Evolutionary conservation across 2,888 invertebrate genomes (phyloP), one percentile per base, ranked within the genome.

Genomic region (Agrilus cyanescens): DNA sequence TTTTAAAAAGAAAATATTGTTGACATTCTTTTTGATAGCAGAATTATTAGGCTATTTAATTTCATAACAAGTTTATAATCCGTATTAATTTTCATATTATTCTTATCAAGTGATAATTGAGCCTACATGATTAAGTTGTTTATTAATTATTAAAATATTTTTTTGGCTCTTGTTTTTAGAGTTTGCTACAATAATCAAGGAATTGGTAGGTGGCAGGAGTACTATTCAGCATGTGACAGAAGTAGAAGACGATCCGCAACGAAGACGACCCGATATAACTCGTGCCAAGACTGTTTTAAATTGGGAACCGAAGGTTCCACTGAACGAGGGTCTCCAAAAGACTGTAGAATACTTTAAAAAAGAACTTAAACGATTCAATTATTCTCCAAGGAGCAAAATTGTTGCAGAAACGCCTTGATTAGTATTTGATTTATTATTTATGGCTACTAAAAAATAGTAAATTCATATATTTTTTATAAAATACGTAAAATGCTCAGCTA

Each of bases 181-280:
- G 67, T 91, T 91, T 63, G 91, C 90, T 2, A 70, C 78, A 45
- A 85, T 89, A 55, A 90, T 91, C 55, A 85, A 84, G 65, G 78
- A 82, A 55, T 70, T 88, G 58, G 82, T 86, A 60, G 95, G 91
- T 12, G 89, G 90, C 25, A 77, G 79, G 30, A 94, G 91, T 66
- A 76, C 80, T 57, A 83, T 98, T 45, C 73, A 83, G 14, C 82
- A 87, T 54, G 76, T 83, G 47, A 82, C 86, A 14, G 87, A 91
- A 4, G 86, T 95, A 37, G 85, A 90, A 62, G 98, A 98, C 65
- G 98, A 99, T 71, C 98, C 98, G 0, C 91, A 93, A 62, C 73
- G 91, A 48, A 74, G 98, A 37, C 82, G 85, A 53, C 98, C 98
- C 0, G 93, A 97, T 63, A 99, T 99, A 53, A 76, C 80, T 1